A percentile compares a stretch with the other conserved stretches of the same genome.
Evolutionary conservation across 2,797 vertebrate genomes (phyloP).

Genomic region (Sphenodon punctatus): DNA sequence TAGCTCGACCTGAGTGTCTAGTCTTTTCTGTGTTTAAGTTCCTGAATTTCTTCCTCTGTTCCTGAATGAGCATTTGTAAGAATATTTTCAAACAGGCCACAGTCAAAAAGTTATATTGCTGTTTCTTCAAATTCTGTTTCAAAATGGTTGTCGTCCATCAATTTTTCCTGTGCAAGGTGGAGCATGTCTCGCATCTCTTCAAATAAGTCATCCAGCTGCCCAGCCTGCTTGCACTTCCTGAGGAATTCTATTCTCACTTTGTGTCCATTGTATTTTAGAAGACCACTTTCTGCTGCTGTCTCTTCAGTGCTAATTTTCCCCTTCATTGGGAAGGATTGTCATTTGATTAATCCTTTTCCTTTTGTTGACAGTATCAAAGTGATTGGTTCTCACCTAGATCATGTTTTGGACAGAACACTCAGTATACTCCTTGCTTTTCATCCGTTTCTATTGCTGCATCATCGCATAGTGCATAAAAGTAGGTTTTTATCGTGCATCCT

Average conservation of each 20-base stretch:
- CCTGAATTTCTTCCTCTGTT: constrained; percentile 59
- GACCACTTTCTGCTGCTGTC: no score
- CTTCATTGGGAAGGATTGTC: no score
- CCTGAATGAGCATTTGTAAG: constrained; percentile 62
- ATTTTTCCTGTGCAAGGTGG: constrained; percentile 66
- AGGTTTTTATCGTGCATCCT: constrained; percentile 69
- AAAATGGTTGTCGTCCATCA: constrained; percentile 72
- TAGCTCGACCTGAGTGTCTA: constrained; percentile 62
- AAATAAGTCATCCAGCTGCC: constrained; percentile 75
- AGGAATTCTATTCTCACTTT: constrained; percentile 66
- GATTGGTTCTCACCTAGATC: constrained; percentile 51
- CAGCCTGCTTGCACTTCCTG: constrained; percentile 75
- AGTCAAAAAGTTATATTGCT: constrained; percentile 71
- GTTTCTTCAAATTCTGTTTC: constrained; percentile 79
- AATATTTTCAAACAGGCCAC: constrained; percentile 72
- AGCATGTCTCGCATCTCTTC: constrained; percentile 74
- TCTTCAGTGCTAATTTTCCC: no score
- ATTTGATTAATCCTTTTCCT: no score
- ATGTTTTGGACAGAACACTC: constrained; percentile 74
- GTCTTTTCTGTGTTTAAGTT: constrained; percentile 52
- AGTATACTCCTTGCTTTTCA: constrained; percentile 56
- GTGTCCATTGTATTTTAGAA: no score
- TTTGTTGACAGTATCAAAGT: no score
- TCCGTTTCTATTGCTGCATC: constrained; percentile 49
- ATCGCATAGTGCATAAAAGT: constrained; percentile 68